Evolutionary conservation across 2,113 vertebrate species (phyloP).

Genomic region (Periophthalmus modestus): DNA sequence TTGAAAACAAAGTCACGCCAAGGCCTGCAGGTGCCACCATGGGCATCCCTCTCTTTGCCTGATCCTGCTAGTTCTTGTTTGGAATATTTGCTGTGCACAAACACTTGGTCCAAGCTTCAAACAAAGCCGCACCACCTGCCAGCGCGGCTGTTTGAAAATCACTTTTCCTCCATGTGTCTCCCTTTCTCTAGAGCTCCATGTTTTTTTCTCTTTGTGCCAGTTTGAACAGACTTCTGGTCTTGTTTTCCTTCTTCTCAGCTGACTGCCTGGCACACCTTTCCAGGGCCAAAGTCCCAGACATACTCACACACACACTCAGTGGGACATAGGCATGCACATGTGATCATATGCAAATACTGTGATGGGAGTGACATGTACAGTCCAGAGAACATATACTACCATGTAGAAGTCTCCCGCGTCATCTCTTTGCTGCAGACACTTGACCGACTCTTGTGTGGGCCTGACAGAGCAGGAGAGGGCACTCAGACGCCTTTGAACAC

Average conservation of each 20-base stretch:
- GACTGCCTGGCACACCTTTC: slow-evolving; percentile 69
- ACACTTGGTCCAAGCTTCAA: slow-evolving; percentile 62
- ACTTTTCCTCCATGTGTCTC: slow-evolving; percentile 20
- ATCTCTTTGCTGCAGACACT: slow-evolving; percentile 54
- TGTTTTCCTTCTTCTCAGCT: slow-evolving; percentile 66
- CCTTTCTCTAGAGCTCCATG: too few relatives aligned
- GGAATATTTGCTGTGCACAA: slow-evolving; percentile 60
- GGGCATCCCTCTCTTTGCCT: slow-evolving; percentile 12
- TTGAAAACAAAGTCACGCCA: not conserved
- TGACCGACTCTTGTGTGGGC: slow-evolving; percentile 65
- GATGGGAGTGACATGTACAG: slow-evolving; percentile 22
- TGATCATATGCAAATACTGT: slow-evolving; percentile 50
- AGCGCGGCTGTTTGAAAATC: slow-evolving; percentile 30
- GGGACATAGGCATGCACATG: slow-evolving; percentile 23
- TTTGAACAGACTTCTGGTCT: slow-evolving; percentile 47
- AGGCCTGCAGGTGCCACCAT: slow-evolving; percentile 15
- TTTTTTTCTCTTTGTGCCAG: slow-evolving; percentile 41
- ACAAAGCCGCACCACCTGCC: slow-evolving; percentile 16
- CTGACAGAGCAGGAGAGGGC: slow-evolving; percentile 71
- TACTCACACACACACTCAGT: slow-evolving; percentile 13
- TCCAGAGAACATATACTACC: slow-evolving; percentile 32
- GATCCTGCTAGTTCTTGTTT: slow-evolving; percentile 27
- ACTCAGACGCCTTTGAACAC: slow-evolving; percentile 70
- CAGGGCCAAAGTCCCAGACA: slow-evolving; percentile 67
- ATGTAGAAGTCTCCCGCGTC: slow-evolving; percentile 39